Conservation (phyloP, 1,140 invertebrate species). For the Temnothorax nylanderi region DNA sequence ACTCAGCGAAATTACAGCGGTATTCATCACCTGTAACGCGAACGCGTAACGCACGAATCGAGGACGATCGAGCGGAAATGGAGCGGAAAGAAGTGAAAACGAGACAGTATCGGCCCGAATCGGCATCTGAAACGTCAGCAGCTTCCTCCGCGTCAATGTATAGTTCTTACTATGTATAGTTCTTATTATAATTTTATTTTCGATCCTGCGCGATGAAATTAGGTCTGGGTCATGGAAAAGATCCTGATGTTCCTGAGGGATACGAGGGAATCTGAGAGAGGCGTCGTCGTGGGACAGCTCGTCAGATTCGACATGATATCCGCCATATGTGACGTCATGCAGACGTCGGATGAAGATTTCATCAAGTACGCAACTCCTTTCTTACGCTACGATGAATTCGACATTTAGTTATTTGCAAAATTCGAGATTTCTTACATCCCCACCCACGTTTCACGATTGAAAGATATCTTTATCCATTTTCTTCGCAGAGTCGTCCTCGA, state of each 20-base stretch:
- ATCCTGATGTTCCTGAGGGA: slow-evolving; percentile 18
- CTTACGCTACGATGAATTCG: neutral
- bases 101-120: neutral
- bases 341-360: slow-evolving; percentile 33
- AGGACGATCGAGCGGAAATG: neutral
- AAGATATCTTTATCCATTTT: neutral
- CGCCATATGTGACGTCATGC: slow-evolving; percentile 55
- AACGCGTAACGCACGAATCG: slow-evolving; percentile 20
- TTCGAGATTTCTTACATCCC: neutral
- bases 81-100: slow-evolving; percentile 30
- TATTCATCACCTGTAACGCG: neutral
- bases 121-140: neutral
- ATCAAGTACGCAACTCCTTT: slow-evolving; percentile 35
- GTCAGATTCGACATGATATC: slow-evolving; percentile 65
- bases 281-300: slow-evolving; percentile 33
- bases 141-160: neutral
- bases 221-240: slow-evolving; percentile 38
- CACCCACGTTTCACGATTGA: neutral
- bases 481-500: slow-evolving; percentile 59
- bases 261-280: neutral
- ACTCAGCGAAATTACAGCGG: slow-evolving; percentile 3
- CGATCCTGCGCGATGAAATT: neutral
- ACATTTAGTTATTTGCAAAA: neutral
- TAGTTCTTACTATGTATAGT: too few relatives aligned
- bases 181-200: too few relatives aligned